Base-by-base conservation (phyloP, 2,113 vertebrate species). In the Notechis scutatus region DNA sequence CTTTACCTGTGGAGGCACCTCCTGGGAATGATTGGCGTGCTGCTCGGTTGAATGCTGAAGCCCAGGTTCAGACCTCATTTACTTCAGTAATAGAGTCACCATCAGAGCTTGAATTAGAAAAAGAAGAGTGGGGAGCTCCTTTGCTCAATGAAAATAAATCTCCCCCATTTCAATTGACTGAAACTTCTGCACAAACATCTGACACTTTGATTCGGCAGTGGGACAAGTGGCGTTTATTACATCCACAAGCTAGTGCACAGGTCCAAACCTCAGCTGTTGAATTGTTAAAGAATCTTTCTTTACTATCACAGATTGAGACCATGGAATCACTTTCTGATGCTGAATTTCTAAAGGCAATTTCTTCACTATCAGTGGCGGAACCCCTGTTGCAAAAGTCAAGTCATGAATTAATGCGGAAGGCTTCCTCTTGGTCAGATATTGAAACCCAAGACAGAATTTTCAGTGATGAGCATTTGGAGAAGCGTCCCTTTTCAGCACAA, bases 21-120 rank as follows among this genome's bases (percentile, higher is more conserved):
- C 90, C 92, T 88, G 90, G 90, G 29, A 91, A 91, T 45, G 85
- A 93, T 42, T 93, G 92, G 92, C 92, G 92, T 87, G 47, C 85
- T 55, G 85, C 92, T 34, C 59, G 85, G 3, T 29, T 93, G 54
- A 69, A 88, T 45, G 85, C 89, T 47, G 90, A 54, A 7, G 92
- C 85, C 20, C 59, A 93, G 57, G 39, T 91, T 18, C 92, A 93
- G 52, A 91, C 90, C 34, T 93, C 90, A 20, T n/a, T 54, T 47
- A 47, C n/a, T 47, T 91, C 89, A 1, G 47, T 87, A n/a, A 52
- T 14, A 29, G 15, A 90, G 54, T 47, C 64, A 64, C 26, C 52
- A 8, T 74, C 92, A 91, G 56, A 45, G 10, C n/a, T 56, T 34
- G 56, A 55, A 18, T 55, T 57, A 69, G 88, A 69, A 42, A 64